Percentiles rank a stretch among this genome's conserved stretches.
phyloP scores from a whole-genome alignment of 2,797 vertebrate genomes.

The Cygnus olor region DNA sequence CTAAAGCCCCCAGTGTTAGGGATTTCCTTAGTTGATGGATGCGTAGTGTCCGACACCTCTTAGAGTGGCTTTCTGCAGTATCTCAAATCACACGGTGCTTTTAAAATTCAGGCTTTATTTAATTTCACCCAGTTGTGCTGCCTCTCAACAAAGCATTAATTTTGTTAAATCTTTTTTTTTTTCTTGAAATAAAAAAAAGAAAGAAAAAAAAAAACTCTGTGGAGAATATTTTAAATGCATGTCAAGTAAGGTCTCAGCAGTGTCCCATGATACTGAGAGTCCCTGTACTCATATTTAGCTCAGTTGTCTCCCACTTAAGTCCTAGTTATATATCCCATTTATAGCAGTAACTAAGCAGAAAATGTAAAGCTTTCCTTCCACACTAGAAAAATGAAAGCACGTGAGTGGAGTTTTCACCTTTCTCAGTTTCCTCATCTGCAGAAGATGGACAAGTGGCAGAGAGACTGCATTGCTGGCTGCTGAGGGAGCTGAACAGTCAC shows the following conservation, averaged over 20 bases:
- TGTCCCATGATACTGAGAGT: neutral
- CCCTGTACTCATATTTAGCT: neutral
- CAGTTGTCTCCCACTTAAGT: neutral
- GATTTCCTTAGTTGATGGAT: constrained; percentile 39
- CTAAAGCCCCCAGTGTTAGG: constrained; percentile 5
- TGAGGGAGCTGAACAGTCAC: neutral
- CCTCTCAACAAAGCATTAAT: neutral
- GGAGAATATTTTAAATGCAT: neutral
- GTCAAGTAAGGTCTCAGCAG: neutral
- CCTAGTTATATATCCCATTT: neutral
- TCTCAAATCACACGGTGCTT: constrained; percentile 40
- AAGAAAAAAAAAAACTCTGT: neutral
- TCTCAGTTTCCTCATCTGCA: neutral
- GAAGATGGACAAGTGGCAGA: neutral
- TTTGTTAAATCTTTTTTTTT: neutral
- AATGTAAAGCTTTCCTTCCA: neutral
- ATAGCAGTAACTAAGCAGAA: neutral
- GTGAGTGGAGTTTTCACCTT: neutral
- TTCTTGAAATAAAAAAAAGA: too few relatives aligned
- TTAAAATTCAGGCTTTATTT: constrained; percentile 41
- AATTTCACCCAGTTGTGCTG: constrained; percentile 27
- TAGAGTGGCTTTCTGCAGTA: constrained; percentile 24
- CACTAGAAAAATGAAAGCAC: neutral
- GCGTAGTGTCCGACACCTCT: constrained; percentile 17
- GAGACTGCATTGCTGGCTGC: neutral